Conservation (phyloP, 2,888 invertebrate species). For the Tenthredo mesomela region DNA sequence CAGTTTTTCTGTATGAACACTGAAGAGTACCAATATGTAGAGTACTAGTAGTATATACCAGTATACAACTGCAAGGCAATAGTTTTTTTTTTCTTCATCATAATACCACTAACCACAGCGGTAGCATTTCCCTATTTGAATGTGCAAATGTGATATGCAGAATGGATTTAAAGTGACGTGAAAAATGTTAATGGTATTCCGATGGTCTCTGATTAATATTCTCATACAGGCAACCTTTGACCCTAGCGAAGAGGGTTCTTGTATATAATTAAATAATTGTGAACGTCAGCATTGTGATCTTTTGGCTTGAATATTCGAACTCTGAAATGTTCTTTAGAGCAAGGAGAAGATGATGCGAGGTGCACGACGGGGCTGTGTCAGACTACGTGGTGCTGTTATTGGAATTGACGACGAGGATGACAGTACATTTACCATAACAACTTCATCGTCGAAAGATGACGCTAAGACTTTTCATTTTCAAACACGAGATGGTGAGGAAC, state of each 20-base stretch:
- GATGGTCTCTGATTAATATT: neutral
- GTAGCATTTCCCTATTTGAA: neutral
- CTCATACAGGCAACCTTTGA: slow-evolving; percentile 19
- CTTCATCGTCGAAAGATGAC: slow-evolving; percentile 85
- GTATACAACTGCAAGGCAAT: neutral
- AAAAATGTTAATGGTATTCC: slow-evolving; percentile 34
- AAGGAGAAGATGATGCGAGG: slow-evolving; percentile 99
- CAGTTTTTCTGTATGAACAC: neutral
- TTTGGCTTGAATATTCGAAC: neutral
- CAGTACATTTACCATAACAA: slow-evolving; percentile 98
- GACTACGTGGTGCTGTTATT: slow-evolving; percentile 97
- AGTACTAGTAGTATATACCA: too few species aligned
- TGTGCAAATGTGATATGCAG: neutral
- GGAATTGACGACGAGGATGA: slow-evolving; percentile 99
- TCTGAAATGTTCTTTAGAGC: slow-evolving; percentile 83
- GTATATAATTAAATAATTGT: neutral
- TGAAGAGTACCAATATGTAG: neutral
- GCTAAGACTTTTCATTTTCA: slow-evolving; percentile 99
- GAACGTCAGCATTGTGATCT: neutral
- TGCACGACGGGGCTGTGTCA: slow-evolving; percentile 96
- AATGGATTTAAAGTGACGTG: neutral
- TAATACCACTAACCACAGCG: neutral
- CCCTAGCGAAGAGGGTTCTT: neutral
- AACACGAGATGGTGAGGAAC: slow-evolving; percentile 95
- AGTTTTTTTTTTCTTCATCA: neutral